Conservation (phyloP, 2,113 vertebrate genomes). For the Leucosticte australis region DNA sequence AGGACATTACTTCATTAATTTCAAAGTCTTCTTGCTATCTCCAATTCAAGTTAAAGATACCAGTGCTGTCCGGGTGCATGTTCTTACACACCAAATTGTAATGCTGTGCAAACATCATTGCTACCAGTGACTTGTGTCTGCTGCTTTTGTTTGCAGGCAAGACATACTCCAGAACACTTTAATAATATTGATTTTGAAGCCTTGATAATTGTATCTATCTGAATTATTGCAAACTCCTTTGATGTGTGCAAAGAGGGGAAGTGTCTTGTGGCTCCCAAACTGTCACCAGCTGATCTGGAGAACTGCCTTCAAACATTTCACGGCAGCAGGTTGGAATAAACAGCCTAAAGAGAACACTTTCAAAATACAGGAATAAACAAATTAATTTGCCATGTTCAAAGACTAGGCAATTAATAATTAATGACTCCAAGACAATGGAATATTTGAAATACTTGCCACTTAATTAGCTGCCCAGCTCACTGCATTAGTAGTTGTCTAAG, state of each 20-base stretch:
- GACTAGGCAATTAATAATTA: conserved; percentile 15
- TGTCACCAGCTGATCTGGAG: neutral
- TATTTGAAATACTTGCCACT: neutral
- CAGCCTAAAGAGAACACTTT: conserved; percentile 41
- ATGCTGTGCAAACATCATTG: neutral
- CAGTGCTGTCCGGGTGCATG: neutral
- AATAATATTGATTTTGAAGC: neutral
- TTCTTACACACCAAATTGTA: neutral
- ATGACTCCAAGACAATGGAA: neutral
- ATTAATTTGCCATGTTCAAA: conserved; percentile 28
- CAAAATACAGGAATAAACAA: neutral
- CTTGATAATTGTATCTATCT: neutral
- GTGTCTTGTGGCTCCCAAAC: neutral
- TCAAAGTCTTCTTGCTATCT: neutral
- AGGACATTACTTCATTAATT: neutral
- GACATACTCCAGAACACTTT: neutral
- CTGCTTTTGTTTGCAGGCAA: neutral
- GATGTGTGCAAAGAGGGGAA: neutral
- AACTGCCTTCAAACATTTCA: neutral
- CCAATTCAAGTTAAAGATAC: neutral
- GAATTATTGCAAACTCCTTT: conserved; percentile 11
- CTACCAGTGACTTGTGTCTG: neutral
- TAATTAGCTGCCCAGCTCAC: neutral
- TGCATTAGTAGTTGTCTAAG: neutral
- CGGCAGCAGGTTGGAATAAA: conserved; percentile 14